A percentile compares a stretch with the other conserved stretches of the same genome.
Evolutionary conservation across 64 coral and sea anemone species (phyloP).

Genomic region (Astreopora myriophthalma): DNA sequence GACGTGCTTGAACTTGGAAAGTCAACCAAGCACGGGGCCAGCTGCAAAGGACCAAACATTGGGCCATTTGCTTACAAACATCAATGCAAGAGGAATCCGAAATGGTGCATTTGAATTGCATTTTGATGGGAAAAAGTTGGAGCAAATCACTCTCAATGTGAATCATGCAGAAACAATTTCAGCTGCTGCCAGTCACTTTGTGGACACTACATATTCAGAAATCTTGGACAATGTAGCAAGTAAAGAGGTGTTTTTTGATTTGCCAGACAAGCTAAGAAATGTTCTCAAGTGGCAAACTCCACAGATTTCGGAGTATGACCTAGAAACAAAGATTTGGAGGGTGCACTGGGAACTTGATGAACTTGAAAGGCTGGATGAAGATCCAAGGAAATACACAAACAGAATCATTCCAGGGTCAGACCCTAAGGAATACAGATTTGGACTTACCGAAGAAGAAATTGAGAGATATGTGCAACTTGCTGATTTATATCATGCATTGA

Average conservation of each 20-base stretch:
- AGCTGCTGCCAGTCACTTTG: slow-evolving; percentile 35
- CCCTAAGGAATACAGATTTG: slow-evolving; percentile 28
- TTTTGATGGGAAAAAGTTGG: slow-evolving; percentile 65
- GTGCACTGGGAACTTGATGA: slow-evolving; percentile 52
- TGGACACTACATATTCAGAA: slow-evolving; percentile 6
- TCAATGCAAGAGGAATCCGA: slow-evolving; percentile 50
- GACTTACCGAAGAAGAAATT: not conserved
- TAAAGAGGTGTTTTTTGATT: not conserved
- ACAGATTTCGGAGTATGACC: slow-evolving; percentile 43
- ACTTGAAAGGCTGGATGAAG: slow-evolving; percentile 57
- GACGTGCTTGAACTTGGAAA: slow-evolving; percentile 24
- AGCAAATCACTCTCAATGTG: slow-evolving; percentile 45
- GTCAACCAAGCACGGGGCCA: not conserved
- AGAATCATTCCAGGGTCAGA: slow-evolving; percentile 29
- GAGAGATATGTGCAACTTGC: slow-evolving; percentile 36
- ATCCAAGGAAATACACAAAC: slow-evolving; percentile 46
- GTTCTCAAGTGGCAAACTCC: slow-evolving; percentile 19
- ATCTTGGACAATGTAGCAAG: slow-evolving; percentile 58
- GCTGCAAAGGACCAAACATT: slow-evolving; percentile 9
- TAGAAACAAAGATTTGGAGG: slow-evolving; percentile 64
- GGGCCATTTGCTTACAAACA: slow-evolving; percentile 31
- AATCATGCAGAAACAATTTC: slow-evolving; percentile 62
- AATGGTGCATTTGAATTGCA: slow-evolving; percentile 37
- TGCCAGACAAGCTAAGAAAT: slow-evolving; percentile 25
- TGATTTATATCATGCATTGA: slow-evolving; percentile 46